A percentile compares a stretch with the other conserved stretches of the same genome.
phyloP scores from a whole-genome alignment of 2,797 vertebrate genomes.

The Sebastes glaucus region DNA sequence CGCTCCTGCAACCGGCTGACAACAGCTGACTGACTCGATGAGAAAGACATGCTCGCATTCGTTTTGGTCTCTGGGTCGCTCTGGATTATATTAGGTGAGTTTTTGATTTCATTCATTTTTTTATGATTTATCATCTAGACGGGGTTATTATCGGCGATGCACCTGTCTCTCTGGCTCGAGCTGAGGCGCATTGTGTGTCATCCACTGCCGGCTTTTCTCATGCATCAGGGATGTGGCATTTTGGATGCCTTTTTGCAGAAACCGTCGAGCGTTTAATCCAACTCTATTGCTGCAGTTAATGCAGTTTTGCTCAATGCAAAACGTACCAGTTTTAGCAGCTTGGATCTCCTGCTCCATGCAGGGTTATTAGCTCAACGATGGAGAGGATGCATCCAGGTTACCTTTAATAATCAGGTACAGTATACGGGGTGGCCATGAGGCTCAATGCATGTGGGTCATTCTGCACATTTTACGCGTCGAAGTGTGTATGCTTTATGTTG shows the following conservation, averaged over 20 bases:
- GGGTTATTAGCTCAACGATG: background rate
- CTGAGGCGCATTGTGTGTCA: slow-evolving; percentile 36
- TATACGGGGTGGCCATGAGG: slow-evolving; percentile 22
- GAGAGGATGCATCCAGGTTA: background rate
- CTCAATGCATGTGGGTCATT: slow-evolving; percentile 6
- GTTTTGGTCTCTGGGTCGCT: slow-evolving; percentile 85
- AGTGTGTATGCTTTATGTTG: background rate
- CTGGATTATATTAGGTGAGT: slow-evolving; percentile 87
- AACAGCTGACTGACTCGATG: slow-evolving; percentile 79
- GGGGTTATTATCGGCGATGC: slow-evolving; percentile 11
- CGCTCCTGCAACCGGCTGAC: slow-evolving; percentile 61
- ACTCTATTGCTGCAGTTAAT: background rate
- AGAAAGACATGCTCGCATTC: slow-evolving; percentile 86
- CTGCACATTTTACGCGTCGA: background rate
- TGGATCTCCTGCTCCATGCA: background rate
- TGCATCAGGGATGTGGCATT: background rate
- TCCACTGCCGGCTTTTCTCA: slow-evolving; percentile 55
- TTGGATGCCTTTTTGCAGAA: background rate
- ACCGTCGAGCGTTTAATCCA: background rate
- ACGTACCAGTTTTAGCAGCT: background rate
- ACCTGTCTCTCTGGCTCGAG: slow-evolving; percentile 30
- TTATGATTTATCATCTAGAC: background rate
- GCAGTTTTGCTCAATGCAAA: background rate
- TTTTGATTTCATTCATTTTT: background rate
- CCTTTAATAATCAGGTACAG: slow-evolving; percentile 12